Evolutionary conservation across 2,797 vertebrate genomes (phyloP), one percentile per base, ranked within the genome.

Genomic region (Hippocampus kuda): DNA sequence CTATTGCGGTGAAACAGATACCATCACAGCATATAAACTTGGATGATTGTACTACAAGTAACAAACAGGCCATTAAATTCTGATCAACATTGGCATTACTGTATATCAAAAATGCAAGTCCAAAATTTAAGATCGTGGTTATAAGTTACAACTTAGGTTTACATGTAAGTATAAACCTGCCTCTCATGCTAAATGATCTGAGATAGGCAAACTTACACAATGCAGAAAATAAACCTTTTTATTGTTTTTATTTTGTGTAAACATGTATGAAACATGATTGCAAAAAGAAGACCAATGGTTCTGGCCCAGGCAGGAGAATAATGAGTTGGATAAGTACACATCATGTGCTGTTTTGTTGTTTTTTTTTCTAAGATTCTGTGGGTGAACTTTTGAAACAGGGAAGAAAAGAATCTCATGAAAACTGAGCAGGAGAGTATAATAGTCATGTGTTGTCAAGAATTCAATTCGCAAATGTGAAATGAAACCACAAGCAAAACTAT

Each of bases 241-340:
- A 66, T 65, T 10, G 15, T 10, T 18, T 64, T 44, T 24, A 44
- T 70, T 80, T 74, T 70, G 76, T 88, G 88, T 87, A 90, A 91
- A 92, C 83, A n/a, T 71, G 80, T 72, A 56, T 71, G 69, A 74
- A 75, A 82, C 69, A 84, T 12, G n/a, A 24, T 42, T 74, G 68
- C 68, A 79, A 83, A 77, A 76, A 74, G 68, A 83, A 78, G 71
- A 73, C 53, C 72, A 70, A 68, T 68, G 69, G 75, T 46, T 44
- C 61, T 72, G 67, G 59, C 53, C 68, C 38, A 70, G 66, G 42
- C 75, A 30, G 27, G 11, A 61, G 59, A 61, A 38, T 13, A 59
- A 59, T 20, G 59, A 61, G 30, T 18, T 30, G 8, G 18, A 54
- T 4, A 12, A 54, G 20, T n/a, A 54, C n/a, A 24, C 10, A 53